Conservation (phyloP, 2,113 vertebrate genomes). For the Jaculus jaculus region DNA sequence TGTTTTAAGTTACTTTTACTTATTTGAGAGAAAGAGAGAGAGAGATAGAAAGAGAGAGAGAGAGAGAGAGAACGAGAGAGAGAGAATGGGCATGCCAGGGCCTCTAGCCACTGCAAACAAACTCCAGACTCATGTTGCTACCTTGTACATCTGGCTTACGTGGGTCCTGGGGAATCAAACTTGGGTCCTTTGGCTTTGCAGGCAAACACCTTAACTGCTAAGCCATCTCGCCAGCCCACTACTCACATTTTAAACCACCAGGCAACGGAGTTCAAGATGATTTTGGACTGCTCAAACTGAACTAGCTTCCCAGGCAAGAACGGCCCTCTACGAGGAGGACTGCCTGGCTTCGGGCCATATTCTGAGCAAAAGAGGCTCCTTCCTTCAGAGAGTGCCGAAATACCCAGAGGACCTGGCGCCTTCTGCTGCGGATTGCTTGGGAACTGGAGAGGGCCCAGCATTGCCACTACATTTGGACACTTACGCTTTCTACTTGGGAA, state of each 20-base stretch:
- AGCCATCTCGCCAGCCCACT: too few species aligned
- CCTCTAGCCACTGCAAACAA: too few species aligned
- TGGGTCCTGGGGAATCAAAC: too few species aligned
- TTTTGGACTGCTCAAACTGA: background rate
- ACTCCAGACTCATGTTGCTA: too few species aligned
- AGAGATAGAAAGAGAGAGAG: too few species aligned
- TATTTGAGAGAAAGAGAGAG: too few species aligned
- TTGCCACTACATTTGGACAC: background rate
- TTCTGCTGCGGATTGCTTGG: background rate
- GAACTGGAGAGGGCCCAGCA: background rate
- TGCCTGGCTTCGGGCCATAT: background rate
- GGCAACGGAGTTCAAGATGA: background rate
- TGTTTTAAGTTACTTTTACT: too few species aligned
- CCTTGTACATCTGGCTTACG: too few species aligned
- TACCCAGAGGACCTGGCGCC: background rate
- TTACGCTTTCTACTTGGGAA: background rate
- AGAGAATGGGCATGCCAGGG: too few species aligned
- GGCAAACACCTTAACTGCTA: too few species aligned
- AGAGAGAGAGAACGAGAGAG: too few species aligned
- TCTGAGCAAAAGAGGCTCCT: background rate
- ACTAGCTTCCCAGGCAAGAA: background rate
- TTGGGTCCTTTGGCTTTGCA: too few species aligned
- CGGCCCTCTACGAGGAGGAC: background rate
- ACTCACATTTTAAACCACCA: background rate
- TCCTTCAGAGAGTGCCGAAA: background rate